phyloP scores from a whole-genome alignment of 2,113 vertebrate genomes.

The Hystrix cristata region DNA sequence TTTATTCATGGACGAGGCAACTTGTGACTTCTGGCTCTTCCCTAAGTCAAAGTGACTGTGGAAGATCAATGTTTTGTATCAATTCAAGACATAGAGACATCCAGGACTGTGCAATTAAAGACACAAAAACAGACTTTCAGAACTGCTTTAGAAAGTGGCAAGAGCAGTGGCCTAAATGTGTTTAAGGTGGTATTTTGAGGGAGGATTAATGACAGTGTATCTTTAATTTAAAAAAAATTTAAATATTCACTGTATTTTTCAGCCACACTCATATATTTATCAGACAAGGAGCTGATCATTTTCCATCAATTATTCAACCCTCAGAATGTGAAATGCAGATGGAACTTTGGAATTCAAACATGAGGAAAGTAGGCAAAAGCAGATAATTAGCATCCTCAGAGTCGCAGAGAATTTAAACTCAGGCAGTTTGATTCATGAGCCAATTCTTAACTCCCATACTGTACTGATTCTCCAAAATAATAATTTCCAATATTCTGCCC shows the following conservation, averaged over 20 bases:
- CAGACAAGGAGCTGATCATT: not conserved
- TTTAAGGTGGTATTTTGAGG: not conserved
- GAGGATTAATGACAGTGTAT: not conserved
- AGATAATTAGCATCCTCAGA: not conserved
- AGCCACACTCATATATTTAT: not conserved
- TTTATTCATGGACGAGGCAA: not conserved
- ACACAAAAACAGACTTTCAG: not conserved
- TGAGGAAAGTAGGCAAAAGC: not conserved
- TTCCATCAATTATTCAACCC: not conserved
- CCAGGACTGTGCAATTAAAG: not conserved
- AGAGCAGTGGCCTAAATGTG: not conserved
- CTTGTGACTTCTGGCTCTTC: not conserved
- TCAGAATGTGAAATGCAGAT: conserved; percentile 11
- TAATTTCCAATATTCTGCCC: not conserved
- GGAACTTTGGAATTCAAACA: not conserved
- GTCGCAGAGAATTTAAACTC: conserved; percentile 12
- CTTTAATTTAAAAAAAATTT: not conserved
- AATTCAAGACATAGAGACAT: not conserved
- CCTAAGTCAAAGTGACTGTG: not conserved
- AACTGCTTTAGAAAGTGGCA: not conserved
- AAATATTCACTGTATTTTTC: not conserved
- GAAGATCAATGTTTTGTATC: not conserved
- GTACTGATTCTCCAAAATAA: not conserved
- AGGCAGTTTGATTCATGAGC: not conserved
- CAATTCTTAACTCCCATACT: not conserved